Conservation (phyloP, 2,113 vertebrate species). For the Cryptotis parvus region DNA sequence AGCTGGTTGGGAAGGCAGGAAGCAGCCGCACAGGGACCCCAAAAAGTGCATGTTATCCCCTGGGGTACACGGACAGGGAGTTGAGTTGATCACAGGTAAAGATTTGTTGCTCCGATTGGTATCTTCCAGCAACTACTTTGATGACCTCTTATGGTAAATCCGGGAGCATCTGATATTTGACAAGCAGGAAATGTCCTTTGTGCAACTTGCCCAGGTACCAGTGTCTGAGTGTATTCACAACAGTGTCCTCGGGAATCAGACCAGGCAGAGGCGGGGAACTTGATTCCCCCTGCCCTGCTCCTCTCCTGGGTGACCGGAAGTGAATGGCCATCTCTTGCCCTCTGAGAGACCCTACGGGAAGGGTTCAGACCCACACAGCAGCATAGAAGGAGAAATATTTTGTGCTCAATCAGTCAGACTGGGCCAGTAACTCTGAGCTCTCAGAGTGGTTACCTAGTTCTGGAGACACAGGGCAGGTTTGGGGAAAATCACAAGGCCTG, state of each 20-base stretch:
- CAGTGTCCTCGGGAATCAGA: background rate
- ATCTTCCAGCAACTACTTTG: background rate
- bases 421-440: background rate
- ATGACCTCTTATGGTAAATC: background rate
- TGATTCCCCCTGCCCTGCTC: accelerated
- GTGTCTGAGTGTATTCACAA: background rate
- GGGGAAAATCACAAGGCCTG: too few species aligned
- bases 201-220: background rate
- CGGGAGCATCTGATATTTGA: background rate
- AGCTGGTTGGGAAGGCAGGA: background rate
- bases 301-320: background rate
- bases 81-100: background rate
- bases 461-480: background rate
- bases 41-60: background rate
- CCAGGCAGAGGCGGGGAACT: accelerated
- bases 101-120: background rate
- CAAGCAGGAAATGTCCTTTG: background rate
- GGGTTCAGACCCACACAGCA: background rate
- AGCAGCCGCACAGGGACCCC: background rate
- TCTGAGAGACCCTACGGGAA: background rate
- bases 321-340: background rate
- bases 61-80: background rate
- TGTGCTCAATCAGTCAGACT: background rate
- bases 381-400: background rate
- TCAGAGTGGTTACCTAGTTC: background rate